Percentiles rank a stretch among this genome's conserved stretches.
phyloP scores from a whole-genome alignment of 2,888 invertebrate species.

The Heteropelma amictum region DNA sequence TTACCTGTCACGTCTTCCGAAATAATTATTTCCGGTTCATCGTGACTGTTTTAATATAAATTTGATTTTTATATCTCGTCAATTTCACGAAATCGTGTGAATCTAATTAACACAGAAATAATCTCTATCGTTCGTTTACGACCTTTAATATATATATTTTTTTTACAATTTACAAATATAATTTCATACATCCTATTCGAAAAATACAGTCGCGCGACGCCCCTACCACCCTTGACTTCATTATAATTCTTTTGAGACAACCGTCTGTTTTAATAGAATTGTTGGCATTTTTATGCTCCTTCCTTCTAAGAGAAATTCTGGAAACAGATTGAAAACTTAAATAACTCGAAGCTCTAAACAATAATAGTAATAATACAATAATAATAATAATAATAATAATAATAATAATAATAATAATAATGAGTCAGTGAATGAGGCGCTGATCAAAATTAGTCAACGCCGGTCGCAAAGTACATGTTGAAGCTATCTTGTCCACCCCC shows the following conservation, averaged over 20 bases:
- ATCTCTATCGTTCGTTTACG: conserved; percentile 34
- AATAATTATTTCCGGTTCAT: conserved; percentile 17
- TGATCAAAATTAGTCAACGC: conserved; percentile 32
- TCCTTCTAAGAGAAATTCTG: conserved; percentile 63
- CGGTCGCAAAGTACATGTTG: conserved; percentile 49
- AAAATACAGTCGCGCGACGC: conserved; percentile 74
- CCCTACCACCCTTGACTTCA: conserved; percentile 61
- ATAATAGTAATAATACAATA: conserved; percentile 56
- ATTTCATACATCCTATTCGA: conserved; percentile 72
- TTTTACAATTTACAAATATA: conserved; percentile 77
- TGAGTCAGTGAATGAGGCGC: conserved; percentile 27
- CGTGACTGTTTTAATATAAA: conserved; percentile 43
- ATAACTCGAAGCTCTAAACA: conserved; percentile 64
- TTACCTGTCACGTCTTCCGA: conserved; percentile 56
- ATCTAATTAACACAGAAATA: conserved; percentile 25
- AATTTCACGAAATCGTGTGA: conserved; percentile 16
- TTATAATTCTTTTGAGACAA: conserved; percentile 50
- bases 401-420: conserved; percentile 47
- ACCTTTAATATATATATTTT: conserved; percentile 66
- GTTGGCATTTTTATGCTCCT: conserved; percentile 48
- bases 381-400: conserved; percentile 54
- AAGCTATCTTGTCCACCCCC: conserved; percentile 19
- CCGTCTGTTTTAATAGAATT: conserved; percentile 17
- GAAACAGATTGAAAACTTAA: conserved; percentile 70
- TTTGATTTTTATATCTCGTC: conserved; percentile 7